Evolutionary conservation across 2,797 vertebrate species (phyloP).

Genomic region (Amniataba percoides): DNA sequence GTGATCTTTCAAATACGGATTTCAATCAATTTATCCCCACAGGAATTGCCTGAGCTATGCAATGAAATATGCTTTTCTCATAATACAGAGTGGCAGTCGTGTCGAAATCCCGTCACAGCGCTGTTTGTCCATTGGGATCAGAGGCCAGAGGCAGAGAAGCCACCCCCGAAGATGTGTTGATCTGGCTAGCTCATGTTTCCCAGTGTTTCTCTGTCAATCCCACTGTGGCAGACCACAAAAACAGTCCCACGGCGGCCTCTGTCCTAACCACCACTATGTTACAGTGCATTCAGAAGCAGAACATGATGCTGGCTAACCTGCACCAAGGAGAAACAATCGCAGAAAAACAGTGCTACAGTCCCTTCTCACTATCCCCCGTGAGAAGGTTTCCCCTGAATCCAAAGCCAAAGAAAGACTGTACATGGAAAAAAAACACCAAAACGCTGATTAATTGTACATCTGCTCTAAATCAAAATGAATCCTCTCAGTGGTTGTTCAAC

Average conservation of each 20-base stretch:
- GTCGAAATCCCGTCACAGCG: constrained; percentile 42
- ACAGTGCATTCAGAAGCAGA: constrained; percentile 55
- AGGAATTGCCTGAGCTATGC: constrained; percentile 1
- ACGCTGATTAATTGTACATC: constrained; percentile 49
- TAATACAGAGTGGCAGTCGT: constrained; percentile 19
- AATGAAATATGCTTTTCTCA: constrained; percentile 48
- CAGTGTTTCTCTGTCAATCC: constrained; percentile 58
- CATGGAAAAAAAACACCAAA: constrained; percentile 31
- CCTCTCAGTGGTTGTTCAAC: constrained; percentile 17
- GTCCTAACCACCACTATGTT: constrained; percentile 50
- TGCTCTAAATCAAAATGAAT: constrained; percentile 38
- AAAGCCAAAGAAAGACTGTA: constrained; percentile 34
- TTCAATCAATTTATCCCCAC: constrained; percentile 46
- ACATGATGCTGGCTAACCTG: constrained; percentile 24
- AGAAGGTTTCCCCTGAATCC: constrained; percentile 8
- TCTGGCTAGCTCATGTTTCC: constrained; percentile 62
- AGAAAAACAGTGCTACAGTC: neutral
- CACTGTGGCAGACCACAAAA: constrained; percentile 70
- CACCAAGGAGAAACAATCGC: constrained; percentile 22
- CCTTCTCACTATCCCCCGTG: too few relatives aligned
- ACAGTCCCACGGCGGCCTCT: constrained; percentile 63
- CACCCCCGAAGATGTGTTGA: constrained; percentile 54
- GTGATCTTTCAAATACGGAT: constrained; percentile 60
- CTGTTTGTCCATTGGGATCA: constrained; percentile 39
- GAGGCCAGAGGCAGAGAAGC: constrained; percentile 40